phyloP scores from a whole-genome alignment of 2,888 invertebrate genomes.

The Amblyjoppa fuscipennis region DNA sequence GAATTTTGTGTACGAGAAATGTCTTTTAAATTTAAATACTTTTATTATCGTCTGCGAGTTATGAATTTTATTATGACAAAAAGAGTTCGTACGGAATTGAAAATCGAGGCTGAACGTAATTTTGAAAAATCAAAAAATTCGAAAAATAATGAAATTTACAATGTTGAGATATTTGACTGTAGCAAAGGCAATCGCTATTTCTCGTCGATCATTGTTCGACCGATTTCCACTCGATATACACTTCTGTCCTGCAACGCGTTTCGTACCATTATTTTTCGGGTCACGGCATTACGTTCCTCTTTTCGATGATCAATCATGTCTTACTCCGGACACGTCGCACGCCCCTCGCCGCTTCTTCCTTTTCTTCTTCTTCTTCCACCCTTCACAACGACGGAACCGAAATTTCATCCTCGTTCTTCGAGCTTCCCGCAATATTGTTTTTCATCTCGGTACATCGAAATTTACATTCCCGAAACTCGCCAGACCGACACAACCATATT shows the following conservation, averaged over 20 bases:
- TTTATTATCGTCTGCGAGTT: too few species aligned
- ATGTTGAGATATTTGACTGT: background rate
- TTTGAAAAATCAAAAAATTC: background rate
- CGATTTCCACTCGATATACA: background rate
- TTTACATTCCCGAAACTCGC: background rate
- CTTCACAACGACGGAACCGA: background rate
- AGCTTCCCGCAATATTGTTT: background rate
- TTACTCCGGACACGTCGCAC: background rate
- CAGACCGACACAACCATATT: background rate
- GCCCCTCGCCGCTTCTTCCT: background rate
- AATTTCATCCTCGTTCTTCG: background rate
- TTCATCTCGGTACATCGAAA: background rate
- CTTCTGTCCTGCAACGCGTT: background rate
- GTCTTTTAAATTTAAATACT: too few species aligned
- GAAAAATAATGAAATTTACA: background rate
- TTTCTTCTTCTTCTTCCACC: background rate
- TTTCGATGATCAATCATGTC: slow-evolving; percentile 9
- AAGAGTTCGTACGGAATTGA: too few species aligned
- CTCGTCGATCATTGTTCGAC: background rate
- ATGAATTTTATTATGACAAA: too few species aligned
- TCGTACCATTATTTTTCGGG: slow-evolving; percentile 5
- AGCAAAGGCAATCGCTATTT: background rate
- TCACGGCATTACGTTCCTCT: background rate
- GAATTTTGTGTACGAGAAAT: too few species aligned
- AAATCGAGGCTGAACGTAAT: too few species aligned